Conservation (phyloP, 2,888 invertebrate species). For the Lasioglossum pauxillum region DNA sequence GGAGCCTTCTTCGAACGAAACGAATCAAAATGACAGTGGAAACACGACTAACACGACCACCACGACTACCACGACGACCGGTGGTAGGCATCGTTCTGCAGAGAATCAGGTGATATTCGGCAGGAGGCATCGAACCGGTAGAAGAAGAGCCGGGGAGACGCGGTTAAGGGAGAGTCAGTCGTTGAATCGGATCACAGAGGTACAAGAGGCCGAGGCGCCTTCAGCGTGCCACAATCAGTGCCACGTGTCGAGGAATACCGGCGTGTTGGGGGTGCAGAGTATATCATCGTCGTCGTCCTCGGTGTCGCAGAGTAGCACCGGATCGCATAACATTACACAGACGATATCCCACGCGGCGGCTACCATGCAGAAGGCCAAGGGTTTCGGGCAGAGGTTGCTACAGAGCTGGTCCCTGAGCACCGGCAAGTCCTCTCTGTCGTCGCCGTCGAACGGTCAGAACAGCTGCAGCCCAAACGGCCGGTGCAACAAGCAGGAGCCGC, state of each 20-base stretch:
- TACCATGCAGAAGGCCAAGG: constrained; percentile 84
- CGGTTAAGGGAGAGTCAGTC: constrained; percentile 93
- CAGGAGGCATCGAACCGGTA: constrained; percentile 86
- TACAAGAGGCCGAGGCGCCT: constrained; percentile 89
- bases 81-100: constrained; percentile 77
- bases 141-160: constrained; percentile 88
- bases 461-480: constrained; percentile 51
- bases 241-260: constrained; percentile 66
- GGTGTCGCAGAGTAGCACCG: constrained; percentile 68
- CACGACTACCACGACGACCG: constrained; percentile 76
- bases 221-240: constrained; percentile 71
- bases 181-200: constrained; percentile 93
- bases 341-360: constrained; percentile 70
- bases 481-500: constrained; percentile 55
- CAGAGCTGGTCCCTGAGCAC: constrained; percentile 83
- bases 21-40: constrained; percentile 63
- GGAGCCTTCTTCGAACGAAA: constrained; percentile 67
- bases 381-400: constrained; percentile 86
- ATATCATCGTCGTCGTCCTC: constrained; percentile 66
- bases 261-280: constrained; percentile 59
- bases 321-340: constrained; percentile 71
- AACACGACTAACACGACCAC: constrained; percentile 73
- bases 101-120: constrained; percentile 83
- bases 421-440: constrained; percentile 60
- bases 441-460: constrained; percentile 55